A percentile compares a stretch with the other conserved stretches of the same genome.
phyloP scores from a whole-genome alignment of 2,888 invertebrate species.

The Tetragnatha montana region DNA sequence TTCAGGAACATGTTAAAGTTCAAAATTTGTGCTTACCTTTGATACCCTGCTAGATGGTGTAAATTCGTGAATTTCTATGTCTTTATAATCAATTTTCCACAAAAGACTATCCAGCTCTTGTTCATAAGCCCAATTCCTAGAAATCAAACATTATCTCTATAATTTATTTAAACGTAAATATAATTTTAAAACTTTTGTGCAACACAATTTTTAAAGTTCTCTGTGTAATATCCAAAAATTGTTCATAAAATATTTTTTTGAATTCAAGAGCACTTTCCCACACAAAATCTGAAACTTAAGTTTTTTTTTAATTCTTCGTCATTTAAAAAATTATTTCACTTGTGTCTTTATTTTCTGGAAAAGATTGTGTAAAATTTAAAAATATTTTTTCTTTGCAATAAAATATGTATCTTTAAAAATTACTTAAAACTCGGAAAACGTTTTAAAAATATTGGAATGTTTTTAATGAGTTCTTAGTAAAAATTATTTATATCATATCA shows the following conservation, averaged over 20 bases:
- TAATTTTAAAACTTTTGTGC: background rate
- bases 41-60: constrained; percentile 73
- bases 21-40: constrained; percentile 73
- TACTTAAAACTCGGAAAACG: no score
- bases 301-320: background rate
- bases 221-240: background rate
- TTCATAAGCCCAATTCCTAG: constrained; percentile 93
- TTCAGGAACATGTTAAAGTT: no score
- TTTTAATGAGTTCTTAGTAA: no score
- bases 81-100: constrained; percentile 95
- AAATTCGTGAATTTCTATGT: constrained; percentile 81
- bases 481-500: no score
- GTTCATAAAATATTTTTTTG: background rate
- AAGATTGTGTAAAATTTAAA: no score
- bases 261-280: no score
- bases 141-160: background rate
- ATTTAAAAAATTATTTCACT: background rate
- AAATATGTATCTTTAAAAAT: no score
- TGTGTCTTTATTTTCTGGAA: no score
- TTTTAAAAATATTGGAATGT: no score
- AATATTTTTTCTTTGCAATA: no score
- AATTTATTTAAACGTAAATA: background rate
- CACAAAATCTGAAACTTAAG: no score
- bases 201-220: background rate
- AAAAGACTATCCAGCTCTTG: constrained; percentile 93